These are phyloP conservation scores for Pangasianodon hypophthalmus DNA, from an alignment of 2,113 vertebrate genomes.

Conservation along the genomic window DNA sequence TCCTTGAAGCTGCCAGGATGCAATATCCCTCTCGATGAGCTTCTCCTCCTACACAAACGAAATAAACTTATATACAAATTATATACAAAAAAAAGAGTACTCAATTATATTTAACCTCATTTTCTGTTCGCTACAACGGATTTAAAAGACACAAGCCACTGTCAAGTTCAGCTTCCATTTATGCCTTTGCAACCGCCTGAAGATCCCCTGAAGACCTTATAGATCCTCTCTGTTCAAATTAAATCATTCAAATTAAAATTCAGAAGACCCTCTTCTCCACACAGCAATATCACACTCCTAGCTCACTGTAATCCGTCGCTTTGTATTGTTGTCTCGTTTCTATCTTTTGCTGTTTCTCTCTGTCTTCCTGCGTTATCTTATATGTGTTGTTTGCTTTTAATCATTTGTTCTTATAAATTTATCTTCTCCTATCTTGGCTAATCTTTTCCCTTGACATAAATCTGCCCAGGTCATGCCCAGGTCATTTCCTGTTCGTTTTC, in stretches of 20 bases:
- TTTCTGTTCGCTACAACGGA: not conserved
- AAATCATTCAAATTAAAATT: too few species aligned
- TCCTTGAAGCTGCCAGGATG: constrained; percentile 84
- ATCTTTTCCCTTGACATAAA: not conserved
- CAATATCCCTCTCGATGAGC: constrained; percentile 79
- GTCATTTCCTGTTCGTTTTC: not conserved
- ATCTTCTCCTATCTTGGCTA: not conserved
- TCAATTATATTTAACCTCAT: not conserved
- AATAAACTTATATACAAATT: too few species aligned
- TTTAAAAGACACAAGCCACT: not conserved
- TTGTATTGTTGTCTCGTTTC: not conserved
- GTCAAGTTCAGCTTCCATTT: not conserved
- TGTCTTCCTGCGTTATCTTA: too few species aligned
- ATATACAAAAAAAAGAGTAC: not conserved
- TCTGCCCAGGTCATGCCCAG: not conserved
- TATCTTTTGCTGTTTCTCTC: not conserved
- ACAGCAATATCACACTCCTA: not conserved
- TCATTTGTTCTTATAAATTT: not conserved
- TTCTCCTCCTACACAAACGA: constrained; percentile 77
- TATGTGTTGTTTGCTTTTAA: not conserved
- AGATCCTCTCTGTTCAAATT: not conserved
- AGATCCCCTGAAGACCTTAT: not conserved
- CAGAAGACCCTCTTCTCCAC: too few species aligned
- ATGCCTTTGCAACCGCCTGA: not conserved
- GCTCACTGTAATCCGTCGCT: too few species aligned